Base-by-base conservation (phyloP, 2,797 vertebrate species). In the Arctocebus calabarensis region DNA sequence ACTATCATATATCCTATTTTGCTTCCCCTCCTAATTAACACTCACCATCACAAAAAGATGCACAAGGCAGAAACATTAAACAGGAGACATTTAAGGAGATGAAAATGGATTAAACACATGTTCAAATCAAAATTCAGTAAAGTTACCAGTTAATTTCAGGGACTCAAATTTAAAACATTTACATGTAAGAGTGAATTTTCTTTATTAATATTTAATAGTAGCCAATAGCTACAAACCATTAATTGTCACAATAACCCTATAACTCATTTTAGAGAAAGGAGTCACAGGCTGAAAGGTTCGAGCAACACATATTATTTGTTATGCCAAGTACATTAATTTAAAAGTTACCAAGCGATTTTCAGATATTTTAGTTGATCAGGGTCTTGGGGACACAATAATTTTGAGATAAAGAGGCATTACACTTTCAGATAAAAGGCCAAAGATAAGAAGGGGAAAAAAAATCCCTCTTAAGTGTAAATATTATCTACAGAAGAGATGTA, bases 41-140 rank as follows among this genome's bases (percentile, higher is more conserved):
- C 25, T 85, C 27, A 61, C 9, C 23, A 83, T 27, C 34, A 86
- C 57, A 92, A 94, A 96, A 95, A 90, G 78, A 79, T 75, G 7
- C 81, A 17, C 19, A 83, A 83, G 32, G 86, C 37, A 95, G 29
- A 90, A 83, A 93, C 68, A 88, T 37, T 81, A 79, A 81, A 81
- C 71, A 84, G 93, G 62, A 95, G 61, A 81, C 12, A 57, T 7
- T 62, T 82, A 75, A 91, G 66, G 22, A 70, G 27, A 83, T 89
- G 74, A 57, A 90, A 89, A 86, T 74, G 2, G 23, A 94, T 90
- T 77, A 62, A 96, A 90, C 23, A 78, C 0, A 0, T 61, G 3
- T 75, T 94, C 70, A 64, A 91, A 88, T 84, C 71, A 61, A 79
- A 95, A 66, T 91, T 85, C 48, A 91, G 87, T 93, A 94, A 74